Evolutionary conservation across 2,797 vertebrate species (phyloP), one percentile per base, ranked within the genome.

Genomic region (Falco naumanni): DNA sequence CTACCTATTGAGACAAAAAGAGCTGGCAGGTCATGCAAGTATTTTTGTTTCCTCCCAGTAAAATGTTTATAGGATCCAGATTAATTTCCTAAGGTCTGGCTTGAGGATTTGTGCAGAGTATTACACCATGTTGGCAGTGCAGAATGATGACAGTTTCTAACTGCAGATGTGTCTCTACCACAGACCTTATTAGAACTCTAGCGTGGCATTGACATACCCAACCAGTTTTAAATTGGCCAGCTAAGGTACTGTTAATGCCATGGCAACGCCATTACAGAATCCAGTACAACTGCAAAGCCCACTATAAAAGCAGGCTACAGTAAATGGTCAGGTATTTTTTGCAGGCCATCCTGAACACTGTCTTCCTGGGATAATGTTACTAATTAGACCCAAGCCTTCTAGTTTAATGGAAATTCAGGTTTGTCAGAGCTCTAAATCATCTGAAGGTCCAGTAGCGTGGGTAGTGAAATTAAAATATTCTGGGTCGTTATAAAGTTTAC

Each of bases 11-110:
- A 86, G 77, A 94, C 63, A 83, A 87, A 91, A 84, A 95, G 70
- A 75, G 48, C 78, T 87, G 80, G 88, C 88, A 89, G 43, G 47
- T 57, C 45, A 50, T 50, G 25, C 41, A 85, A 65, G 61, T 71
- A 72, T 76, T 96, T 95, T 85, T 96, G 71, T 81, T 90, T 95
- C 87, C 24, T 41, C 33, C 45, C 50, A 28, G 51, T 92, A 71
- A 94, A 95, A 90, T 41, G 6, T 87, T 96, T 83, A 81, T 87
- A 85, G 75, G 68, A 87, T 91, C 78, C 90, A 96, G 84, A 87
- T 78, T 61, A 1, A 71, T 93, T 95, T 94, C 89, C 75, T 75
- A 78, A 75, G 65, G 81, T 50, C 77, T 95, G 86, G 63, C 88
- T 61, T 66, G 48, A 85, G 37, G 57, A 74, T 89, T 57, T 85